Conservation (phyloP, 2,113 vertebrate genomes). For the Tyto alba region DNA sequence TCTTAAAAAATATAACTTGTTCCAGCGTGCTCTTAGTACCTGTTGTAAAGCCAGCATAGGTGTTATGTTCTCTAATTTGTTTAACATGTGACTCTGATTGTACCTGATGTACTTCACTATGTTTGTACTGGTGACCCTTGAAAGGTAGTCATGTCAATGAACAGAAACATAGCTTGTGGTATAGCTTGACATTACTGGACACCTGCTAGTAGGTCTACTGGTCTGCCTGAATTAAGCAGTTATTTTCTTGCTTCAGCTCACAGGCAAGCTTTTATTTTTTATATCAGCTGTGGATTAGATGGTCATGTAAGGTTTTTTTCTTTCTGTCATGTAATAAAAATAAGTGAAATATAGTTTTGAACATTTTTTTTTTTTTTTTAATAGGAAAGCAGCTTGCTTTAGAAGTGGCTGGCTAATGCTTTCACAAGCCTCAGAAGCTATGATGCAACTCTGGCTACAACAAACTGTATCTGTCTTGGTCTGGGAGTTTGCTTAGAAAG, state of each 20-base stretch:
- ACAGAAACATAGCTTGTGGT: not conserved
- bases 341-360: not conserved
- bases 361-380: not conserved
- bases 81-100: not conserved
- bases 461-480: not conserved
- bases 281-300: not conserved
- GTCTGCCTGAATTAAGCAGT: not conserved
- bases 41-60: not conserved
- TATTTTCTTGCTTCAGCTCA: not conserved
- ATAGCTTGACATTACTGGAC: not conserved
- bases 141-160: not conserved
- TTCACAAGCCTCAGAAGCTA: not conserved
- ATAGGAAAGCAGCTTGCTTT: not conserved
- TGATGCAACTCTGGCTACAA: not conserved
- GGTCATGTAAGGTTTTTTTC: not conserved
- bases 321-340: not conserved
- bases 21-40: not conserved
- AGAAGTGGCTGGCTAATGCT: not conserved
- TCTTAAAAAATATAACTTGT: not conserved
- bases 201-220: not conserved
- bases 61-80: not conserved
- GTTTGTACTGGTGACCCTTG: not conserved
- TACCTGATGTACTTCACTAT: not conserved
- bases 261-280: not conserved
- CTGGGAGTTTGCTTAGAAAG: not conserved